Conservation (phyloP, 2,797 vertebrate genomes). For the Sebastes iracundus region DNA sequence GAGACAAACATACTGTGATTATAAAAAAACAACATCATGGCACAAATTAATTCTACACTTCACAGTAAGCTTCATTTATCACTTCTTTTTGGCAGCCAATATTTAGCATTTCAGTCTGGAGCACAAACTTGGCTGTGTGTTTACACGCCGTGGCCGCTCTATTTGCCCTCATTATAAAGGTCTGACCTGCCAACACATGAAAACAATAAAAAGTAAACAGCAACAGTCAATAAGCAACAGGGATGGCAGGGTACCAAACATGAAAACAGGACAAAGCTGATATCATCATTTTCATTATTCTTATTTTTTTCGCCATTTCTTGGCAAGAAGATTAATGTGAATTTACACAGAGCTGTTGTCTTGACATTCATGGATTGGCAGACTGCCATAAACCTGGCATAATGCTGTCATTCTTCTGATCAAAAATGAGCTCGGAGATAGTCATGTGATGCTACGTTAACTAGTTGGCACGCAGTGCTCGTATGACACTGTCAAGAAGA, state of each 20-base stretch:
- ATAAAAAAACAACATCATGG: neutral
- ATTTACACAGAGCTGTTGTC: conserved; percentile 59
- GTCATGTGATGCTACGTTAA: conserved; percentile 38
- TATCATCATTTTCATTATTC: conserved; percentile 59
- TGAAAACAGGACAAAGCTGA: conserved; percentile 49
- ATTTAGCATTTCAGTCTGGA: conserved; percentile 37
- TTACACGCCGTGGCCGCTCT: conserved; percentile 20
- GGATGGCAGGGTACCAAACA: conserved; percentile 55
- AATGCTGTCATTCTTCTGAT: conserved; percentile 56
- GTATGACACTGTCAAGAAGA: conserved; percentile 27
- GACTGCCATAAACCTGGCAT: conserved; percentile 56
- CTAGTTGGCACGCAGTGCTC: conserved; percentile 38
- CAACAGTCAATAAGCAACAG: conserved; percentile 40
- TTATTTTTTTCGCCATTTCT: conserved; percentile 16
- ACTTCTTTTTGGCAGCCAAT: conserved; percentile 31
- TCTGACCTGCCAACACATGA: conserved; percentile 54
- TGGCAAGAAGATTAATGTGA: conserved; percentile 58
- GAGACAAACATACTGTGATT: neutral
- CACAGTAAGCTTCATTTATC: conserved; percentile 22
- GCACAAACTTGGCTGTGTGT: conserved; percentile 36
- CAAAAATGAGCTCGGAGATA: conserved; percentile 42
- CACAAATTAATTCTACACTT: conserved; percentile 26
- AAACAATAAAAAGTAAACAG: conserved; percentile 60
- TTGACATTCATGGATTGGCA: conserved; percentile 53
- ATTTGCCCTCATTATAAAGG: conserved; percentile 65